Base-by-base conservation (phyloP, 2,113 vertebrate species). In the Heterotis niloticus region DNA sequence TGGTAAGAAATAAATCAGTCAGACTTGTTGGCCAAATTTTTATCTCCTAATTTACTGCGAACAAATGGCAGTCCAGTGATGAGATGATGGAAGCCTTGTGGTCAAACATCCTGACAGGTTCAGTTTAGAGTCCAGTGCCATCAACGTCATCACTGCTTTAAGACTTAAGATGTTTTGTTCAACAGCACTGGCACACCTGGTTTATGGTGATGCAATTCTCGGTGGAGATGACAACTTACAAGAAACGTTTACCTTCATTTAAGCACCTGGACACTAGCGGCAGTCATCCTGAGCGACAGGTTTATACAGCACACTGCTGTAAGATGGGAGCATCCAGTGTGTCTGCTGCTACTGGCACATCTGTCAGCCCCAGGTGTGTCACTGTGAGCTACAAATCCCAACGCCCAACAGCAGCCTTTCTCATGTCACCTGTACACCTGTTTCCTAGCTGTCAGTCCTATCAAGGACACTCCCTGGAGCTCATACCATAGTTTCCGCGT, bases 401-500 rank as follows among this genome's bases (percentile, higher is more conserved):
- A 44, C 3, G 34, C 34, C 34, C 7, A 44, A 44, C 34, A 44
- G 34, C 7, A 7, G 34, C 7, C 34, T 44, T 44, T 44, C 34
- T 44, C 7, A 44, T 44, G 34, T 44, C 3, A 16, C 34, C 23
- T 44, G 9, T 16, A 11, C 28, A 16, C 5, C 62, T 14, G 76
- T 23, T 24, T 57, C 44, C 0, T 11, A 23, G n/a, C 70, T 73
- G n/a, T 24, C 70, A 5, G 5, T 20, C 34, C 34, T 26, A 23
- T 34, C 51, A 60, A 29, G 56, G 23, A 24, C 7, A 7, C 34
- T 44, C 14, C 18, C 24, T 60, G 56, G 5, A 24, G 5, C 1
- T 14, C 24, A 0, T 91, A 94, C 92, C 93, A 13, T 93, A 94
- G 78, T 91, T 90, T 44, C 90, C 88, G 34, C 85, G 86, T 79